These are phyloP conservation scores for Leptopilina drosophilae DNA, from an alignment of 2,888 invertebrate genomes.

Conservation along the genomic window DNA sequence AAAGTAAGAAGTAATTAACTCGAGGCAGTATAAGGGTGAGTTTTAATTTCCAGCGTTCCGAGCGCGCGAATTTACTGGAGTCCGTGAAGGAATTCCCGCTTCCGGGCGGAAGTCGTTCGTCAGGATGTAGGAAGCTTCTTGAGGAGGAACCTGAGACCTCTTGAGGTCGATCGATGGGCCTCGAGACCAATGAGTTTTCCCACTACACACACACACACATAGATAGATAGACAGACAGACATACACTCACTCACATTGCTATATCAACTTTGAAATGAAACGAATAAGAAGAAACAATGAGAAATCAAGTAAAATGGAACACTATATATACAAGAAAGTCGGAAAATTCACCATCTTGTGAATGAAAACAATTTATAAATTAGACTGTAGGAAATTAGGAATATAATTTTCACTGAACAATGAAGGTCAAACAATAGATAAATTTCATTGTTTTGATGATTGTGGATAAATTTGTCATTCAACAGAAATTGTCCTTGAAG, in stretches of 20 bases:
- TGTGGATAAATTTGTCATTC: too few species aligned
- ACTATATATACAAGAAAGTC: background rate
- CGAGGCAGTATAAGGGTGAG: conserved; percentile 35
- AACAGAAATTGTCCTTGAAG: too few species aligned
- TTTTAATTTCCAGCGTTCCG: conserved; percentile 40
- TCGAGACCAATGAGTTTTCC: conserved; percentile 38
- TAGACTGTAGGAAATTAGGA: too few species aligned
- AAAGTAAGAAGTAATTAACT: conserved; percentile 42
- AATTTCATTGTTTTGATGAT: too few species aligned
- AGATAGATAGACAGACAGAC: too few species aligned
- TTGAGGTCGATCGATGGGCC: conserved; percentile 41
- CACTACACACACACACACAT: background rate
- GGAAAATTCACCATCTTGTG: background rate
- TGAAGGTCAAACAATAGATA: too few species aligned
- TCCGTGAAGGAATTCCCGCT: conserved; percentile 38
- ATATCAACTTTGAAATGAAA: background rate
- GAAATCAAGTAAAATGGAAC: conserved; percentile 5
- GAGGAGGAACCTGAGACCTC: conserved; percentile 41
- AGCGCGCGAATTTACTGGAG: conserved; percentile 39
- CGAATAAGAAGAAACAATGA: background rate
- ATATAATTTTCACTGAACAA: too few species aligned
- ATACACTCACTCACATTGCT: too few species aligned
- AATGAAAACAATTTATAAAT: conserved; percentile 6
- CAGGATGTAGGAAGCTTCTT: conserved; percentile 41
- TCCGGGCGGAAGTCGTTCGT: conserved; percentile 42